These are phyloP conservation scores for Shinisaurus crocodilurus DNA, from an alignment of 2,113 vertebrate genomes.

Conservation along the genomic window DNA sequence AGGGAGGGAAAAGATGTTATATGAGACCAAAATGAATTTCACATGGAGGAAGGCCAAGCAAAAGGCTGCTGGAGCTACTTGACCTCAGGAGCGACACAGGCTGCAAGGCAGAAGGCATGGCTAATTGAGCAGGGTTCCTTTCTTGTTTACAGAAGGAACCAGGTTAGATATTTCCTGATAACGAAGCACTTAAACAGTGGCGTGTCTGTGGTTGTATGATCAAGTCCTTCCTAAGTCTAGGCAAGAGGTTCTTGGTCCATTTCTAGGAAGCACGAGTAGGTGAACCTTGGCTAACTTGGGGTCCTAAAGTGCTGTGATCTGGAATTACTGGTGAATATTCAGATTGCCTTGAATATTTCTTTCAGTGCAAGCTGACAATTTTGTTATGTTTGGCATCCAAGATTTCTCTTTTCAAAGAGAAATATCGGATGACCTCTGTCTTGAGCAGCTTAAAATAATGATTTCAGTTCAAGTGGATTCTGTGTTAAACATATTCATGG, in stretches of 20 bases:
- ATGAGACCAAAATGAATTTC: background rate
- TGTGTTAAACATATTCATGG: background rate
- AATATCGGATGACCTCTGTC: background rate
- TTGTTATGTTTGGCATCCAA: conserved; percentile 1
- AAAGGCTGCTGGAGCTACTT: background rate
- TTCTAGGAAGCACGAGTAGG: background rate
- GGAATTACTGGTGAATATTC: background rate
- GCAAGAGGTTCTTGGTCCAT: background rate
- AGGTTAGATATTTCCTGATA: background rate
- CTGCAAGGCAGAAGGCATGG: background rate
- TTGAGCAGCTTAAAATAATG: conserved; percentile 23
- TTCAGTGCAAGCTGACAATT: background rate
- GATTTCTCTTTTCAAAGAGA: conserved; percentile 11
- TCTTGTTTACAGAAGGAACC: background rate
- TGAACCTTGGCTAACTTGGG: background rate
- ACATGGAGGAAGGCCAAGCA: background rate
- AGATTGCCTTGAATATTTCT: background rate
- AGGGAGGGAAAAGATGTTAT: background rate
- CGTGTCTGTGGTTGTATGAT: background rate
- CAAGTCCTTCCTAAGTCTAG: background rate
- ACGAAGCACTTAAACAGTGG: background rate
- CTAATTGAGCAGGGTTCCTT: background rate
- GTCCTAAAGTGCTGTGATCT: background rate
- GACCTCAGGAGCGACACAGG: background rate
- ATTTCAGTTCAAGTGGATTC: background rate